phyloP scores from a whole-genome alignment of 1,140 invertebrate species.

The Cotesia typhae region DNA sequence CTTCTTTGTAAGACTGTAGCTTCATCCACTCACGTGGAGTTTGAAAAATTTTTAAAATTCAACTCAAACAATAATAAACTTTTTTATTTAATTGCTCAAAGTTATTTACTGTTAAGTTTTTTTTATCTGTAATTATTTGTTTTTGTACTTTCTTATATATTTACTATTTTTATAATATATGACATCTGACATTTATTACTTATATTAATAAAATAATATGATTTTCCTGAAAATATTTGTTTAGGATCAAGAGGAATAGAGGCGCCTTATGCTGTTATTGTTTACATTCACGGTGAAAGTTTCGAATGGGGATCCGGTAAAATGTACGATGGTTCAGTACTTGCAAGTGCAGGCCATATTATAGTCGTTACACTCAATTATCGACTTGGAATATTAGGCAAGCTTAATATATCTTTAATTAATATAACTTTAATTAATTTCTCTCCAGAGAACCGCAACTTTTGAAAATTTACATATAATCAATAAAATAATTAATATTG shows the following conservation, averaged over 20 bases:
- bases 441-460: not conserved
- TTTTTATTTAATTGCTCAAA: not conserved
- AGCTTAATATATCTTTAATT: constrained; percentile 53
- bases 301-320: constrained; percentile 88
- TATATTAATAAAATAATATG: constrained; percentile 12
- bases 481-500: too few species aligned
- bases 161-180: not conserved
- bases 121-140: not conserved
- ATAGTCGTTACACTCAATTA: constrained; percentile 92
- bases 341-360: constrained; percentile 86
- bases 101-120: not conserved
- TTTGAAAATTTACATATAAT: not conserved
- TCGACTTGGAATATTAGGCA: constrained; percentile 86
- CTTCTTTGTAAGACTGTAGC: constrained; percentile 16
- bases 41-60: constrained; percentile 10
- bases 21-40: constrained; percentile 1
- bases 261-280: constrained; percentile 81
- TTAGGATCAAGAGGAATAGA: constrained; percentile 78
- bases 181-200: not conserved
- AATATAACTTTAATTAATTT: constrained; percentile 17
- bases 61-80: not conserved
- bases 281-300: constrained; percentile 85
- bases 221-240: constrained; percentile 40
- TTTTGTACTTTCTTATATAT: not conserved
- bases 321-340: constrained; percentile 86